A percentile compares a stretch with the other conserved stretches of the same genome.
phyloP scores from a whole-genome alignment of 1,140 invertebrate species.

The Drosophila quadrilineata region DNA sequence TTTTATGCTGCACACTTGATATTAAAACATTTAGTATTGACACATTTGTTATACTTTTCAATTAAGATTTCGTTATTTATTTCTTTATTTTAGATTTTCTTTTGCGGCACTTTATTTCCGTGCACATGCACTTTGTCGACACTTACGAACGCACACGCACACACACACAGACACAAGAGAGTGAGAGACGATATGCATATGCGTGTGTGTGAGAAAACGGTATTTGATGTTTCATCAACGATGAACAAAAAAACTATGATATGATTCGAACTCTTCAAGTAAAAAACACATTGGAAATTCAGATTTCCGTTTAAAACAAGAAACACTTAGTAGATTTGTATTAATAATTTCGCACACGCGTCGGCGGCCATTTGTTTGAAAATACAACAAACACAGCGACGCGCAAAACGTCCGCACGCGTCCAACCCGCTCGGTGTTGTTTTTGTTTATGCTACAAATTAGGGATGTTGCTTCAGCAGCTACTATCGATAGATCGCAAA shows the following conservation, averaged over 20 bases:
- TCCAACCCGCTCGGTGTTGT: slow-evolving; percentile 28
- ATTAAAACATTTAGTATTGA: slow-evolving; percentile 13
- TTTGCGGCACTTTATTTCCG: slow-evolving; percentile 39
- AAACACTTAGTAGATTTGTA: slow-evolving; percentile 10
- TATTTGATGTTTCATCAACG: slow-evolving; percentile 15
- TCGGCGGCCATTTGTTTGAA: slow-evolving; percentile 54
- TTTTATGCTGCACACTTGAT: slow-evolving; percentile 1
- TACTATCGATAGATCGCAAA: not conserved
- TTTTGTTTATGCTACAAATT: slow-evolving; percentile 41
- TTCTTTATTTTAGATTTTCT: slow-evolving; percentile 1
- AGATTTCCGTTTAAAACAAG: slow-evolving; percentile 7
- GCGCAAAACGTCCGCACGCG: slow-evolving; percentile 34
- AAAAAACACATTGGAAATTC: not conserved
- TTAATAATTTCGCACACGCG: too few species aligned
- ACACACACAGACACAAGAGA: slow-evolving; percentile 6
- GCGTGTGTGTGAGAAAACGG: slow-evolving; percentile 9
- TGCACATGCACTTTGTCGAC: slow-evolving; percentile 58
- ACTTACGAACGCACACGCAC: slow-evolving; percentile 27
- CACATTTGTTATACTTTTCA: slow-evolving; percentile 4
- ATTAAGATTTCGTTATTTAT: slow-evolving; percentile 7
- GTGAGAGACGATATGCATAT: slow-evolving; percentile 12
- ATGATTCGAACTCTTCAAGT: too few species aligned
- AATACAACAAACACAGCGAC: slow-evolving; percentile 25
- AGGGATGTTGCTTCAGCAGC: slow-evolving; percentile 16
- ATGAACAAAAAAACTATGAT: not conserved